A percentile compares a stretch with the other conserved stretches of the same genome.
phyloP scores from a whole-genome alignment of 2,888 invertebrate species.

The Sepiola atlantica region DNA sequence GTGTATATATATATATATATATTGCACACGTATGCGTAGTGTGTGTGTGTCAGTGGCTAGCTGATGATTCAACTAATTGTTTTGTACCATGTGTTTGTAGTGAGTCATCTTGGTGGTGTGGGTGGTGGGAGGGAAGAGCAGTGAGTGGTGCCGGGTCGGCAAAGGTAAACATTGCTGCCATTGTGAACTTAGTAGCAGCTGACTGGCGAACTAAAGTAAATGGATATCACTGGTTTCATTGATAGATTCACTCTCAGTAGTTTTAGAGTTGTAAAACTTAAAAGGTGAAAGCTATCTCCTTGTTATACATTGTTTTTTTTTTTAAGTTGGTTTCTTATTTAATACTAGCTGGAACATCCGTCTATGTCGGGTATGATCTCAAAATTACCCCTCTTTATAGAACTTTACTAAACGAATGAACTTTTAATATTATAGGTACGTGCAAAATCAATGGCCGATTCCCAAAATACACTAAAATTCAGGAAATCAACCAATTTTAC shows the following conservation, averaged over 20 bases:
- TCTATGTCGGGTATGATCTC: too few relatives aligned
- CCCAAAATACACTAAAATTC: too few relatives aligned
- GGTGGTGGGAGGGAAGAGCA: background rate
- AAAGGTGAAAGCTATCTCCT: background rate
- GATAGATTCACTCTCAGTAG: background rate
- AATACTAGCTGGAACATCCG: too few relatives aligned
- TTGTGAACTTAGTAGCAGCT: conserved; percentile 21
- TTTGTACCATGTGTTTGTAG: conserved; percentile 44
- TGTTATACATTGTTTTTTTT: background rate
- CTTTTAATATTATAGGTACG: too few relatives aligned
- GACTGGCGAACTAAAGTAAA: conserved; percentile 13
- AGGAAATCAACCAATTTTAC: too few relatives aligned
- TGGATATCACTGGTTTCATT: background rate
- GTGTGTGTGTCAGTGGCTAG: background rate
- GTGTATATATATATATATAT: background rate
- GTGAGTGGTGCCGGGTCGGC: background rate
- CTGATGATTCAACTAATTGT: conserved; percentile 45
- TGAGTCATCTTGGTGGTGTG: background rate
- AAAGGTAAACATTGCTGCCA: background rate
- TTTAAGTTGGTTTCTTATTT: background rate
- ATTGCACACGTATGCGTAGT: background rate
- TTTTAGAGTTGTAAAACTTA: background rate
- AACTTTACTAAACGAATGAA: too few relatives aligned
- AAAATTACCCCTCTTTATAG: too few relatives aligned
- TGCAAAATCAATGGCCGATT: too few relatives aligned